Conservation (phyloP, 2,888 invertebrate genomes). For the Protula sp. region DNA sequence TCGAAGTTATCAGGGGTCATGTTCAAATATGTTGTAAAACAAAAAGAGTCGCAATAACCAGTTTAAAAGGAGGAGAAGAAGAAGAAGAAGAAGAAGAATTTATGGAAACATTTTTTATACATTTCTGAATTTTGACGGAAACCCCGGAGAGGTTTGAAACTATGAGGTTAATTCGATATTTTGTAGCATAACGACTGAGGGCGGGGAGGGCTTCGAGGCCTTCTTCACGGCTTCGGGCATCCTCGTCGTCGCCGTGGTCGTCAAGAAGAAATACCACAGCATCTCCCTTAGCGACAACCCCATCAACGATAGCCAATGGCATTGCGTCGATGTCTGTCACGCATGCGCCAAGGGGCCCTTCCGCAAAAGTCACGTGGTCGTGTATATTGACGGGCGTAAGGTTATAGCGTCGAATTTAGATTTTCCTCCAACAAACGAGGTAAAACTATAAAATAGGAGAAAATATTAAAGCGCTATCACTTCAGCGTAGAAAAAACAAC, state of each 20-base stretch:
- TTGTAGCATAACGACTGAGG: conserved; percentile 12
- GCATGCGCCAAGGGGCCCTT: conserved; percentile 58
- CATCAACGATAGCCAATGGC: conserved; percentile 58
- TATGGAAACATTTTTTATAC: too few relatives aligned
- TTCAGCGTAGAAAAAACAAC: too few relatives aligned
- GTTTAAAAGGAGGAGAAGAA: too few relatives aligned
- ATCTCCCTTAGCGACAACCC: conserved; percentile 56
- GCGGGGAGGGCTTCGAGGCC: conserved; percentile 61
- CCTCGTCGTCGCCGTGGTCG: conserved; percentile 59
- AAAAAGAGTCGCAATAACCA: too few relatives aligned
- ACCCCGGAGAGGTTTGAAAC: too few relatives aligned
- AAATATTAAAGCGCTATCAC: too few relatives aligned
- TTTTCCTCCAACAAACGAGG: conserved; percentile 60
- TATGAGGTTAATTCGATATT: too few relatives aligned
- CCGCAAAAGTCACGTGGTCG: conserved; percentile 60
- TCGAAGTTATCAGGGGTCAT: too few relatives aligned
- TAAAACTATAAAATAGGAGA: conserved; percentile 32
- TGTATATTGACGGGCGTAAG: conserved; percentile 61
- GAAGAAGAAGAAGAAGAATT: too few relatives aligned
- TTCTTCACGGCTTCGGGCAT: conserved; percentile 60
- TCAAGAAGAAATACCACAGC: conserved; percentile 60
- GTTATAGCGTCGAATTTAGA: conserved; percentile 59
- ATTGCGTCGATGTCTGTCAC: conserved; percentile 59
- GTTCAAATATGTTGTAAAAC: too few relatives aligned
- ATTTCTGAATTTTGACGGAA: too few relatives aligned